Conservation (phyloP, 1,140 invertebrate species). For the Microvelia longipes region DNA sequence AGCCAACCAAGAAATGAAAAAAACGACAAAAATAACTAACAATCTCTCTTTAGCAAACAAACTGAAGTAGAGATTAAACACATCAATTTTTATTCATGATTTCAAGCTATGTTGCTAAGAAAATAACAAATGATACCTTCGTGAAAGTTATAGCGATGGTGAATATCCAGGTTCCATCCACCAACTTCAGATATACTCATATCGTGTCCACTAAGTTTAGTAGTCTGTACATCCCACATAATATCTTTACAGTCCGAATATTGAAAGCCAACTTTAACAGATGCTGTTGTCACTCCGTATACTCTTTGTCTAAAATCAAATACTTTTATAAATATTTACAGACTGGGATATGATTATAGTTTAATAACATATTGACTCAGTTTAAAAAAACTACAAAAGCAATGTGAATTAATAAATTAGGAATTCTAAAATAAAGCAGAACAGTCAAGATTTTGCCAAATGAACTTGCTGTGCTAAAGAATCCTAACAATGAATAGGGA, state of each 20-base stretch:
- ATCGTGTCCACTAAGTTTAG: constrained; percentile 85
- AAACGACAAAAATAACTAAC: too few relatives aligned
- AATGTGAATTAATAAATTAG: background rate
- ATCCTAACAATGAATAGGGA: too few relatives aligned
- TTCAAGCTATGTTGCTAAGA: too few relatives aligned
- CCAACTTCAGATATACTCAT: constrained; percentile 92
- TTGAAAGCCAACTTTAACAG: constrained; percentile 91
- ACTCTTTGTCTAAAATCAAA: constrained; percentile 57
- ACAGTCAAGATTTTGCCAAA: too few relatives aligned
- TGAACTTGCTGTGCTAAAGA: too few relatives aligned
- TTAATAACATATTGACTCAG: background rate
- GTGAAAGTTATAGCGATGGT: constrained; percentile 94
- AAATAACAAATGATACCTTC: constrained; percentile 48
- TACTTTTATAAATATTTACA: background rate
- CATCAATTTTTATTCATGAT: too few relatives aligned
- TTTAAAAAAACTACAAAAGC: background rate
- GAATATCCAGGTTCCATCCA: constrained; percentile 93
- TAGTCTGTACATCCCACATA: constrained; percentile 90
- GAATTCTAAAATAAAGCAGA: background rate
- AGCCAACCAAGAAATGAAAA: too few relatives aligned
- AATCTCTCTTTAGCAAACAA: too few relatives aligned
- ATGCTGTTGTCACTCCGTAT: constrained; percentile 74
- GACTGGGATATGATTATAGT: background rate
- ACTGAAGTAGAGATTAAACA: too few relatives aligned
- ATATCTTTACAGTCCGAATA: constrained; percentile 84